These are phyloP conservation scores for Opisthocomus hoazin DNA, from an alignment of 2,113 vertebrate genomes.

Conservation along the genomic window DNA sequence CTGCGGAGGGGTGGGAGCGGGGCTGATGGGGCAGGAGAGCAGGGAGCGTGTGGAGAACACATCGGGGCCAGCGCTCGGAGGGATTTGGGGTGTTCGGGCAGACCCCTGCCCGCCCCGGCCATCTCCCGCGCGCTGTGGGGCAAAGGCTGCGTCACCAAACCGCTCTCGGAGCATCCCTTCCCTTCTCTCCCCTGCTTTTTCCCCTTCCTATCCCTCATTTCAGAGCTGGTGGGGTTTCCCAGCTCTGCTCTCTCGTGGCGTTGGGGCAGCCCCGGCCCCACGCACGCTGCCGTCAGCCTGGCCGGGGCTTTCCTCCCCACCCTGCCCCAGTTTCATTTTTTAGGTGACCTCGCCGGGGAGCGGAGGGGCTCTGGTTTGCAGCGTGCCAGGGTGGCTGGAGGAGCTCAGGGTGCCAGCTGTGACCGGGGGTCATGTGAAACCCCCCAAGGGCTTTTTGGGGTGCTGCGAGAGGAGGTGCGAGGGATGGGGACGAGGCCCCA, in stretches of 20 bases:
- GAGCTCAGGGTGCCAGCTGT: background rate
- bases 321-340: background rate
- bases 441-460: background rate
- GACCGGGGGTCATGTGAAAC: accelerated
- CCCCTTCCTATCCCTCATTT: background rate
- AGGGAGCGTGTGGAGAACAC: background rate
- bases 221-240: background rate
- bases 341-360: background rate
- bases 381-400: accelerated
- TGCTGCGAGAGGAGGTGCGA: accelerated
- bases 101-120: accelerated
- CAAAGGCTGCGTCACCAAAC: background rate
- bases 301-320: background rate
- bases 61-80: background rate
- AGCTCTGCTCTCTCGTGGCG: background rate
- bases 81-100: background rate
- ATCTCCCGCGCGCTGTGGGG: accelerated
- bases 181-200: background rate
- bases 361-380: background rate
- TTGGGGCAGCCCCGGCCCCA: background rate
- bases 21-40: background rate
- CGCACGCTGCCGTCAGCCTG: accelerated
- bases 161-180: background rate
- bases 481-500: background rate
- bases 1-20: background rate